These are phyloP conservation scores for Acleris holmiana DNA, from an alignment of 2,888 invertebrate species.

Conservation along the genomic window DNA sequence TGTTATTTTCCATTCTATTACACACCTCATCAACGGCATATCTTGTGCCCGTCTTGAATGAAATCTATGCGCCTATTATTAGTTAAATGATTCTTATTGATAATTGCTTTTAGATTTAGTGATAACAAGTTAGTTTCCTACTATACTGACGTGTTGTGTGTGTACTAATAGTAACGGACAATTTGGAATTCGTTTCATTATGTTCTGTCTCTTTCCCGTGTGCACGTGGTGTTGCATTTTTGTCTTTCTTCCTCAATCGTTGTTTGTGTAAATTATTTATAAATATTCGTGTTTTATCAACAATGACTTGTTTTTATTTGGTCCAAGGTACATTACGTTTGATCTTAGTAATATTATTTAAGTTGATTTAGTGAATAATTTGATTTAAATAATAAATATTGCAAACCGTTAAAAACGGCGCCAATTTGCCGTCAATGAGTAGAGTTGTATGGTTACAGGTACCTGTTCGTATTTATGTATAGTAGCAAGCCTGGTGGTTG, in stretches of 20 bases:
- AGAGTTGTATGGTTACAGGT: slow-evolving; percentile 23
- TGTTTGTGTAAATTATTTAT: slow-evolving; percentile 25
- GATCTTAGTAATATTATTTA: not conserved
- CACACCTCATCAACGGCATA: not conserved
- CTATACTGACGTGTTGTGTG: slow-evolving; percentile 14
- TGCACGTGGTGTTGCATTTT: slow-evolving; percentile 40
- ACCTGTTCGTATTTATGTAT: slow-evolving; percentile 26
- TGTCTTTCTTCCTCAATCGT: slow-evolving; percentile 23
- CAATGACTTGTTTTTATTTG: slow-evolving; percentile 19
- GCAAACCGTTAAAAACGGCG: slow-evolving; percentile 49
- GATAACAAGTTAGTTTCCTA: slow-evolving; percentile 7
- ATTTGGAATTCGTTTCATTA: slow-evolving; percentile 45
- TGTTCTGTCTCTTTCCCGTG: slow-evolving; percentile 55
- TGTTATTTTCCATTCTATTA: slow-evolving; percentile 30
- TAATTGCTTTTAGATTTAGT: not conserved
- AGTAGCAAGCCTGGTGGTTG: not conserved
- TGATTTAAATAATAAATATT: not conserved
- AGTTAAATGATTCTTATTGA: not conserved
- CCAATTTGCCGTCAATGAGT: slow-evolving; percentile 62
- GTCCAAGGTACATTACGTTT: not conserved
- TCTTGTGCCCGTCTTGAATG: slow-evolving; percentile 2
- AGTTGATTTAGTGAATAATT: not conserved
- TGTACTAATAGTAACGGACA: slow-evolving; percentile 47
- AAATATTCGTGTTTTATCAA: slow-evolving; percentile 31
- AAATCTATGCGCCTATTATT: not conserved